Base-by-base conservation (phyloP, 2,797 vertebrate species). In the Trichosurus vulpecula region DNA sequence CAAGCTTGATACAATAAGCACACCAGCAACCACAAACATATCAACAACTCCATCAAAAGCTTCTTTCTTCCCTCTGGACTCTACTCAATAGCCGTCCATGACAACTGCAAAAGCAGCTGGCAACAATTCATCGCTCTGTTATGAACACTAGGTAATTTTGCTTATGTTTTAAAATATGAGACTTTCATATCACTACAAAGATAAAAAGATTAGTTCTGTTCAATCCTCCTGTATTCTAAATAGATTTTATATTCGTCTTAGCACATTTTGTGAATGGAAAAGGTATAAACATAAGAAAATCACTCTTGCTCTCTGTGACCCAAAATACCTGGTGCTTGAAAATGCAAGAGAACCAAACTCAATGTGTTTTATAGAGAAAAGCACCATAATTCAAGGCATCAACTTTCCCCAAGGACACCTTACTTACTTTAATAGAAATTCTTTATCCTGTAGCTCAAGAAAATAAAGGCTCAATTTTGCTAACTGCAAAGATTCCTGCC, bases 401-500 rank as follows among this genome's bases (percentile, higher is more conserved):
- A 57, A 90, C 91, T 81, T 56, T 51, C 41, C 29, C 52, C 35
- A 94, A 93, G 57, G 92, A 95, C 14, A 96, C 29, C 41, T 96
- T 22, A 96, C 52, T 52, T 93, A 66, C 29, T 95, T 95, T 94
- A 47, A 94, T 58, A 53, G 54, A 97, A 96, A 96, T 22, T 52
- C 52, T 90, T 27, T 90, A 89, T 90, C 53, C 53, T 96, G 89
- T 31, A 96, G 89, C 94, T 87, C 51, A 94, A 91, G 53, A 91
- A 95, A 95, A 90, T 0, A 52, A 30, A 93, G 57, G 58, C 35
- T 94, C 96, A 92, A 93, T 92, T 95, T 93, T 97, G 54, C 51
- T 92, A 94, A 93, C 53, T 94, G 90, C 54, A 92, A 96, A 96
- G 95, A 95, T 91, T 91, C 94, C 90, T 94, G 54, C 53, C 92